Base-by-base conservation (phyloP, 2,797 vertebrate genomes). In the Apogon talboti region DNA sequence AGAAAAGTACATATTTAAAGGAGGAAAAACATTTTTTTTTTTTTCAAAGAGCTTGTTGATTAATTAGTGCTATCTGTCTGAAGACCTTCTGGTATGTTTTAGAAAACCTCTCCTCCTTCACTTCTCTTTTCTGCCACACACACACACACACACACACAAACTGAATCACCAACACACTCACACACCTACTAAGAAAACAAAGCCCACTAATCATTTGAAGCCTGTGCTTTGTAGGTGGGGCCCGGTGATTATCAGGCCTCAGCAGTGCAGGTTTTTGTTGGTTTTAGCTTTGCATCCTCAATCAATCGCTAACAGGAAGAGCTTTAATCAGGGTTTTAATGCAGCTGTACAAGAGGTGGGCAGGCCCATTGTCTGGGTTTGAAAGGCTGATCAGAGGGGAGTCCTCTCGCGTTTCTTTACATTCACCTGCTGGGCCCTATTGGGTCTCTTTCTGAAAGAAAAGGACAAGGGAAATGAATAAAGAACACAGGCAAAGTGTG, bases 381-480 rank as follows among this genome's bases (percentile, higher is more conserved):
- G 94, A 97, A 95, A 95, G 91, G 89, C 86, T 71, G 87, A 87
- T 85, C 79, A 66, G 86, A 87, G 93, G 91, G 91, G 91, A 85
- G 91, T 92, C 92, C 93, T 95, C 95, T 96, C 83, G 93, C 91
- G 86, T 96, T 96, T 98, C 96, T 98, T 97, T 97, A 95, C 94
- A 96, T 97, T 98, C 96, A 97, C 96, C 96, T 98, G 95, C 96
- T 98, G 96, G 92, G 96, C 94, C 91, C 92, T 95, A 96, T 98
- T 96, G 96, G 95, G 93, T 96, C 95, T 94, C 94, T 98, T 96
- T 97, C 95, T 96, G 94, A 93, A 92, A 95, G 94, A 95, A 89
- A 94, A 90, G 92, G 83, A 93, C 84, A 91, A 89, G 93, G 93
- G 93, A 94, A 94, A 93, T 94, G 94, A 97, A 95, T 95, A 94